These are phyloP conservation scores for Doryteuthis pealeii DNA, from an alignment of 1,140 invertebrate species.

Conservation along the genomic window DNA sequence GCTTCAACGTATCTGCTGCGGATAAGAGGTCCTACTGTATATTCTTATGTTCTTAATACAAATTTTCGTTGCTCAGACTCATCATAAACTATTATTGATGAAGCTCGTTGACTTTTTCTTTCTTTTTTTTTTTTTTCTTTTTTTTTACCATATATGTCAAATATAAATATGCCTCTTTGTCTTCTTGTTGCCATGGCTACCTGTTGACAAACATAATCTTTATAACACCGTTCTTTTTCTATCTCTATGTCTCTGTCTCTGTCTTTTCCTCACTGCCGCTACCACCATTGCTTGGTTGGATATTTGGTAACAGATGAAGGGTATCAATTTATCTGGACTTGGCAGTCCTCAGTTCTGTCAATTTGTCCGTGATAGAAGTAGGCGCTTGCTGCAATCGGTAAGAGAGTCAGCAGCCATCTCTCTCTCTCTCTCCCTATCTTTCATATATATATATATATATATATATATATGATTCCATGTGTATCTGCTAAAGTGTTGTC, in stretches of 20 bases:
- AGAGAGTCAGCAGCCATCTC: constrained; percentile 60
- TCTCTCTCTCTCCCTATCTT: not conserved
- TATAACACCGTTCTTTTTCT: too few relatives aligned
- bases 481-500: not conserved
- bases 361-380: constrained; percentile 89
- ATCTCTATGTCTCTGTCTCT: constrained; percentile 22
- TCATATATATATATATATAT: not conserved
- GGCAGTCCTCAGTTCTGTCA: constrained; percentile 91
- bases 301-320: constrained; percentile 76
- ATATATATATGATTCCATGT: not conserved
- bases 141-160: too few relatives aligned
- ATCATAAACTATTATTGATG: too few relatives aligned
- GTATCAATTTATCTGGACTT: constrained; percentile 90
- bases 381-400: constrained; percentile 92
- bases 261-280: constrained; percentile 55
- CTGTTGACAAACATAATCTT: too few relatives aligned
- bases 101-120: too few relatives aligned
- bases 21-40: too few relatives aligned
- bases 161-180: too few relatives aligned
- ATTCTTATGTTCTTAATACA: too few relatives aligned
- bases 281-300: constrained; percentile 23
- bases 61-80: too few relatives aligned
- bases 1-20: too few relatives aligned
- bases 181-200: too few relatives aligned
- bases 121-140: too few relatives aligned